These are phyloP conservation scores for Rana temporaria DNA, from an alignment of 2,113 vertebrate genomes.

Conservation along the genomic window DNA sequence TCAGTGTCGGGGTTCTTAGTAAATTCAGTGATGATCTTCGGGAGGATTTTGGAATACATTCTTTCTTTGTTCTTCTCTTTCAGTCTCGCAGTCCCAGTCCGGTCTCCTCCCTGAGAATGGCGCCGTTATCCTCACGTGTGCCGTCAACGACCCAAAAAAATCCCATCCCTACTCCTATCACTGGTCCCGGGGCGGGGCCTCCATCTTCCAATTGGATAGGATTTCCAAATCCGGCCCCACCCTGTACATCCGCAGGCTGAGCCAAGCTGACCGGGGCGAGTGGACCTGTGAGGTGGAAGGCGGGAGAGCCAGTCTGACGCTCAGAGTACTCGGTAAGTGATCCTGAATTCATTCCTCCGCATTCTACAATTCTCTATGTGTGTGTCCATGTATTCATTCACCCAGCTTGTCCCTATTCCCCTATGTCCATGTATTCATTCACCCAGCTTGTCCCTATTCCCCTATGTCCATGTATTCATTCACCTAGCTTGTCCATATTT, in stretches of 20 bases:
- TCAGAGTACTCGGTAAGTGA: slow-evolving; percentile 32
- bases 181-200: not conserved
- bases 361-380: too few relatives aligned
- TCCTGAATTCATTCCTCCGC: too few relatives aligned
- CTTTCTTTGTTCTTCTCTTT: not conserved
- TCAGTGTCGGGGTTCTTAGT: too few relatives aligned
- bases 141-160: not conserved
- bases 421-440: too few relatives aligned
- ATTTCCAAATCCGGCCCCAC: not conserved
- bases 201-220: not conserved
- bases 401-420: too few relatives aligned
- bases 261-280: slow-evolving; percentile 19
- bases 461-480: too few relatives aligned
- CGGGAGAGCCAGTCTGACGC: not conserved
- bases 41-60: too few relatives aligned
- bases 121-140: slow-evolving; percentile 25
- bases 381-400: too few relatives aligned
- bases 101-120: slow-evolving; percentile 24
- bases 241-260: not conserved
- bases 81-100: slow-evolving; percentile 8
- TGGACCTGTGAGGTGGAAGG: slow-evolving; percentile 39
- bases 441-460: too few relatives aligned
- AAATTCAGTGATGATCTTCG: too few relatives aligned
- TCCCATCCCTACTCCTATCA: not conserved
- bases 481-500: too few relatives aligned